These are phyloP conservation scores for Neodontobutis hainanensis DNA, from an alignment of 2,113 vertebrate species.

Conservation along the genomic window DNA sequence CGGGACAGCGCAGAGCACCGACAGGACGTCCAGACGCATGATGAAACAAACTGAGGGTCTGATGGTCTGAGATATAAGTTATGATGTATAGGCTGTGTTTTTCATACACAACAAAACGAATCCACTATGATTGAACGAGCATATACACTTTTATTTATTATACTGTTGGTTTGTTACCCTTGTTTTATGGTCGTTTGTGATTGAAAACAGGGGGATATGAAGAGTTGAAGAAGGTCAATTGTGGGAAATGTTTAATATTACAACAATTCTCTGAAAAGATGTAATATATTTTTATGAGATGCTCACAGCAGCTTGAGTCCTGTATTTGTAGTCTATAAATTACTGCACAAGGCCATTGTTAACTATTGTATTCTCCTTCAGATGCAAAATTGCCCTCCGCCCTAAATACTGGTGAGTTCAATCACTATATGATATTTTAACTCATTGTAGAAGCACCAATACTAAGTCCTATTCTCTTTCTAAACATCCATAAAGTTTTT, in stretches of 20 bases:
- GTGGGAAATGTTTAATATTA: constrained; percentile 11
- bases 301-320: not conserved
- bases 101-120: constrained; percentile 42
- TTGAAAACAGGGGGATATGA: constrained; percentile 9
- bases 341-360: not conserved
- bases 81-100: constrained; percentile 62
- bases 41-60: constrained; percentile 69
- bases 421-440: too few relatives aligned
- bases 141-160: constrained; percentile 47
- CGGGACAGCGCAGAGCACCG: constrained; percentile 13
- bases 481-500: too few relatives aligned
- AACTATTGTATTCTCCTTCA: not conserved
- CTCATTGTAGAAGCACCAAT: too few relatives aligned
- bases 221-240: constrained; percentile 10
- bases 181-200: constrained; percentile 36
- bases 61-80: constrained; percentile 31
- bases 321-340: not conserved
- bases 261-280: not conserved
- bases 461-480: too few relatives aligned
- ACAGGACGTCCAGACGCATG: constrained; percentile 26
- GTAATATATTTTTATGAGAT: constrained; percentile 10
- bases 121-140: constrained; percentile 49
- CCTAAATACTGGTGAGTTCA: too few relatives aligned
- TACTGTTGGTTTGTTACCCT: constrained; percentile 35
- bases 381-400: too few relatives aligned